Percentiles rank a stretch among this genome's conserved stretches.
Evolutionary conservation across 2,113 vertebrate species (phyloP).

Genomic region (Otocyon megalotis): DNA sequence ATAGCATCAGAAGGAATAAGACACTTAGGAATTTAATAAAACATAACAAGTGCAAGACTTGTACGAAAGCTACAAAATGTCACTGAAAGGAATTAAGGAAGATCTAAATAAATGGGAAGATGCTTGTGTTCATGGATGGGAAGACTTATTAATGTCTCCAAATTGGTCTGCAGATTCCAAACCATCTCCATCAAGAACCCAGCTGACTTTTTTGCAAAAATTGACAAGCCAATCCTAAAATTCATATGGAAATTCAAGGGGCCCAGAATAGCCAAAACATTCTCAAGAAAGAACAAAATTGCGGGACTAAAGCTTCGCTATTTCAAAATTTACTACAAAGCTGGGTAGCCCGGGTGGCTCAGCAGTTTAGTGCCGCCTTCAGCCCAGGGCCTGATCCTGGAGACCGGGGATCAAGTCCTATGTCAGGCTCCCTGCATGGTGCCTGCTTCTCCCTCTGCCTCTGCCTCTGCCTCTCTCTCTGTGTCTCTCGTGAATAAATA

Average conservation of each 20-base stretch:
- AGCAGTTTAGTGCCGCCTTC: too few relatives aligned
- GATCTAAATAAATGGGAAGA: not conserved
- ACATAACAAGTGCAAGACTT: not conserved
- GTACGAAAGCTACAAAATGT: not conserved
- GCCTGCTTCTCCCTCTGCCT: too few relatives aligned
- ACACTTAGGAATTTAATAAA: not conserved
- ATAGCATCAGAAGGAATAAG: not conserved
- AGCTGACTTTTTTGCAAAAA: not conserved
- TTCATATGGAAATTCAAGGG: not conserved
- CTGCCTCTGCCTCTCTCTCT: too few relatives aligned
- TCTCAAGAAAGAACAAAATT: not conserved
- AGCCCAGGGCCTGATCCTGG: too few relatives aligned
- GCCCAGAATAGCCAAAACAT: not conserved
- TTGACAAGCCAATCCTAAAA: not conserved
- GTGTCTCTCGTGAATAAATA: too few relatives aligned
- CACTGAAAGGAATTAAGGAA: not conserved
- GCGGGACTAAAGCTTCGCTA: not conserved
- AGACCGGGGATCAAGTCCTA: too few relatives aligned
- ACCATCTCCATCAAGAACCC: not conserved
- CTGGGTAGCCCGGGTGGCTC: too few relatives aligned
- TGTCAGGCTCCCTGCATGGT: too few relatives aligned
- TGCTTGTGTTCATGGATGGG: not conserved
- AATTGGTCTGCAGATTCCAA: not conserved
- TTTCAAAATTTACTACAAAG: not conserved
- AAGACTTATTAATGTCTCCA: not conserved